Percentiles rank a stretch among this genome's conserved stretches.
Conservation (phyloP, 2,797 vertebrate genomes). For the Pipistrellus kuhlii region DNA sequence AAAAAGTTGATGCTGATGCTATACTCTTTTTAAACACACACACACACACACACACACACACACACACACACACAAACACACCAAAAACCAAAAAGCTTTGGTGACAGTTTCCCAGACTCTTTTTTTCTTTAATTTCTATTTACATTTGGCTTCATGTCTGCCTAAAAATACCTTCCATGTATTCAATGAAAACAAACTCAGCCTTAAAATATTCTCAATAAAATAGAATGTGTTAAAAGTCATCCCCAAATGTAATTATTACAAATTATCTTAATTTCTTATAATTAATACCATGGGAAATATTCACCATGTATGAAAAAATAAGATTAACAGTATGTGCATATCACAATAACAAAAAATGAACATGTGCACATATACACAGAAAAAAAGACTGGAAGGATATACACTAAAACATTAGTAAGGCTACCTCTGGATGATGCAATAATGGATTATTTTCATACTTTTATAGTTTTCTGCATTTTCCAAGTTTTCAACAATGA, state of each 20-base stretch:
- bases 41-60: too few relatives aligned
- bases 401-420: neutral
- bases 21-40: neutral
- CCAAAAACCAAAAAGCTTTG: neutral
- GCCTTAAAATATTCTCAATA: neutral
- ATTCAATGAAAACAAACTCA: constrained; percentile 34
- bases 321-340: neutral
- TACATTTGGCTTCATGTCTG: constrained; percentile 61
- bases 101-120: constrained; percentile 65
- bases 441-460: neutral
- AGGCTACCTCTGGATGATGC: neutral
- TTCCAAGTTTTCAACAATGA: neutral
- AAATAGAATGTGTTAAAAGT: constrained; percentile 32
- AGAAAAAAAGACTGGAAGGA: neutral
- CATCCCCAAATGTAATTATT: neutral
- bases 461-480: neutral
- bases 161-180: constrained; percentile 64
- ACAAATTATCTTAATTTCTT: neutral
- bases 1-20: constrained; percentile 11
- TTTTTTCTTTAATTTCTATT: constrained; percentile 61
- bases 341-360: too few relatives aligned
- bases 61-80: too few relatives aligned
- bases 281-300: neutral
- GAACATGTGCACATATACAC: fast-evolving
- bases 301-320: neutral